Evolutionary conservation across 2,113 vertebrate species (phyloP).

Genomic region (Lophura nycthemera): DNA sequence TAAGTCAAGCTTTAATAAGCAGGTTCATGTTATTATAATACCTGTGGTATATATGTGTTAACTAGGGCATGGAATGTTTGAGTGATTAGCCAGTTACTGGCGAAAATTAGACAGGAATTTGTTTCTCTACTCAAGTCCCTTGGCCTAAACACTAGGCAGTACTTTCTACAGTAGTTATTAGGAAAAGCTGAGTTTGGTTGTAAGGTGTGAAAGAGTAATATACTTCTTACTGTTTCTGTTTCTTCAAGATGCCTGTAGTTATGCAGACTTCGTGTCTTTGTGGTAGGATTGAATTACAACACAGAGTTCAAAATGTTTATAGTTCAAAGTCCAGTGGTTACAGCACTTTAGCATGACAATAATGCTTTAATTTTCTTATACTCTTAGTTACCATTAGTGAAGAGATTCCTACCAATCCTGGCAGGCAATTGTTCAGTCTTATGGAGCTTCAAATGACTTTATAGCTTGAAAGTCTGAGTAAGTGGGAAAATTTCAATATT

Average conservation of each 20-base stretch:
- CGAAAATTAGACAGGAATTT: not conserved
- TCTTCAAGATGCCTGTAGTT: not conserved
- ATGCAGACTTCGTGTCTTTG: not conserved
- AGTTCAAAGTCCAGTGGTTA: not conserved
- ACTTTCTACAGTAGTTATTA: not conserved
- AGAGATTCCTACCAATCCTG: not conserved
- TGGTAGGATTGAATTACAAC: not conserved
- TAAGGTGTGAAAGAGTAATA: not conserved
- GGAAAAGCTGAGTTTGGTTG: not conserved
- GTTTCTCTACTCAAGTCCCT: not conserved
- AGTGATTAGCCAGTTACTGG: not conserved
- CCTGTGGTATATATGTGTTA: not conserved
- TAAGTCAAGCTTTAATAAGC: not conserved
- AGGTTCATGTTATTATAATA: not conserved
- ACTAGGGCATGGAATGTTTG: not conserved
- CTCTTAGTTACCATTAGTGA: not conserved
- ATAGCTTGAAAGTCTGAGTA: slow-evolving; percentile 22
- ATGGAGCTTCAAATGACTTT: slow-evolving; percentile 10
- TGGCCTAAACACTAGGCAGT: not conserved
- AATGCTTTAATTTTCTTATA: slow-evolving; percentile 6
- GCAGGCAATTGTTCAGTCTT: not conserved
- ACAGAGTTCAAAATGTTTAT: not conserved
- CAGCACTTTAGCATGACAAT: not conserved
- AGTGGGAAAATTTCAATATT: not conserved
- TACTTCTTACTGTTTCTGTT: not conserved